A percentile compares a stretch with the other conserved stretches of the same genome.
Evolutionary conservation across 2,888 invertebrate species (phyloP).

Genomic region (Platerodrilus igneus): DNA sequence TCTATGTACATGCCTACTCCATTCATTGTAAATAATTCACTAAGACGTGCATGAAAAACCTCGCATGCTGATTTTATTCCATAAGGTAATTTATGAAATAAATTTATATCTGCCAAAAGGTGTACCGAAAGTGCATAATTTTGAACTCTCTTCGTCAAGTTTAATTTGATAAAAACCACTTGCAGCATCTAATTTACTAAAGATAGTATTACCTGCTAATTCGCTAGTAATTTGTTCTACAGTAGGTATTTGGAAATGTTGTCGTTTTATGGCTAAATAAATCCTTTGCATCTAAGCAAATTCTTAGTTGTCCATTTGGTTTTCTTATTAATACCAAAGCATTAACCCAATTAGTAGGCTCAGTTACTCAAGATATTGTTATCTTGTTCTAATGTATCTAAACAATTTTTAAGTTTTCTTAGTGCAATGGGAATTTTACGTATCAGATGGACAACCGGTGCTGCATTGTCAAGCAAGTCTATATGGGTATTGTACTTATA

Average conservation of each 20-base stretch:
- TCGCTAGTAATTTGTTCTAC: constrained; percentile 1
- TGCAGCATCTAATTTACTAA: constrained; percentile 1
- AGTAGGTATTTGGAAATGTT: constrained; percentile 3
- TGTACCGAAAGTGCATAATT: constrained; percentile 2
- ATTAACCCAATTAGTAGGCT: background rate
- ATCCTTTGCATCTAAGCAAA: constrained; percentile 5
- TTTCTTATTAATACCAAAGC: constrained; percentile 4
- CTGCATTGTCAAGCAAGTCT: too few species aligned
- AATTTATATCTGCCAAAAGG: constrained; percentile 1
- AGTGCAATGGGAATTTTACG: constrained; percentile 2
- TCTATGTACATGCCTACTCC: constrained; percentile 9
- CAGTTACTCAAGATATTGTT: too few species aligned
- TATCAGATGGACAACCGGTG: too few species aligned
- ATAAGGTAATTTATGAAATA: background rate
- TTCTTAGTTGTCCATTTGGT: background rate
- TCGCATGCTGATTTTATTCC: too few species aligned
- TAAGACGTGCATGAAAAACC: background rate
- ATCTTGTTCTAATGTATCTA: background rate
- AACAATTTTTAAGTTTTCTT: constrained; percentile 1
- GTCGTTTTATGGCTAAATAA: constrained; percentile 1
- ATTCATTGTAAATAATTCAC: background rate
- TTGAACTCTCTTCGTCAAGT: background rate
- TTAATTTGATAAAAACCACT: constrained; percentile 1
- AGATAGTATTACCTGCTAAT: background rate
- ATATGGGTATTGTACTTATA: too few species aligned